Evolutionary conservation across 2,113 vertebrate species (phyloP).

Genomic region (Caloenas nicobarica): DNA sequence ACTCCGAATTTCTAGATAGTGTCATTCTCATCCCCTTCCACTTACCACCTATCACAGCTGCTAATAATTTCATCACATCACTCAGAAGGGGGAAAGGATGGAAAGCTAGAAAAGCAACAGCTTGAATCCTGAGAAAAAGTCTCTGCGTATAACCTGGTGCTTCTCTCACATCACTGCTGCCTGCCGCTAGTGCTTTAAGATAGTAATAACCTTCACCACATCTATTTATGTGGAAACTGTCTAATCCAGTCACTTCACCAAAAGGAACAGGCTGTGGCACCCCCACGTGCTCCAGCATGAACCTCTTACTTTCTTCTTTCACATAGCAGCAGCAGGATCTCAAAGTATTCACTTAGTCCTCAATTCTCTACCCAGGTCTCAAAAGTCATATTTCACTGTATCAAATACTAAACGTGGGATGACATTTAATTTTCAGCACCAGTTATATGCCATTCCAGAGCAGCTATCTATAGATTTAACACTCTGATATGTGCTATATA

Average conservation of each 20-base stretch:
- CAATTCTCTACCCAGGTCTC: constrained; percentile 9
- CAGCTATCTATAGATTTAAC: background rate
- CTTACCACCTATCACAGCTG: background rate
- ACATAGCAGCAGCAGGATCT: background rate
- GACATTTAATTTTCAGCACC: constrained; percentile 69
- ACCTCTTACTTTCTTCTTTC: background rate
- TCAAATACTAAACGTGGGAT: constrained; percentile 54
- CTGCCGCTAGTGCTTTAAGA: background rate
- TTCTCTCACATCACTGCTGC: background rate
- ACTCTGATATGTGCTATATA: background rate
- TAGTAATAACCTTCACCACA: background rate
- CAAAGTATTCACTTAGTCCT: constrained; percentile 26
- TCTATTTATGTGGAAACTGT: constrained; percentile 40
- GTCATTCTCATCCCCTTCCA: background rate
- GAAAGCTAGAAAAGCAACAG: background rate
- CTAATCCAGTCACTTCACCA: constrained; percentile 31
- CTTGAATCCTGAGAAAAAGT: background rate
- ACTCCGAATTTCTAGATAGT: background rate
- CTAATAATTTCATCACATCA: background rate
- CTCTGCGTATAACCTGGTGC: background rate
- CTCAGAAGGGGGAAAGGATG: background rate
- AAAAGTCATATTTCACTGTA: constrained; percentile 60
- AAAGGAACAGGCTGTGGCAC: background rate
- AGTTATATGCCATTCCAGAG: constrained; percentile 36
- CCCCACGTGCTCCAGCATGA: background rate